phyloP scores from a whole-genome alignment of 2,888 invertebrate genomes.

The Troides oblongomaculatus region DNA sequence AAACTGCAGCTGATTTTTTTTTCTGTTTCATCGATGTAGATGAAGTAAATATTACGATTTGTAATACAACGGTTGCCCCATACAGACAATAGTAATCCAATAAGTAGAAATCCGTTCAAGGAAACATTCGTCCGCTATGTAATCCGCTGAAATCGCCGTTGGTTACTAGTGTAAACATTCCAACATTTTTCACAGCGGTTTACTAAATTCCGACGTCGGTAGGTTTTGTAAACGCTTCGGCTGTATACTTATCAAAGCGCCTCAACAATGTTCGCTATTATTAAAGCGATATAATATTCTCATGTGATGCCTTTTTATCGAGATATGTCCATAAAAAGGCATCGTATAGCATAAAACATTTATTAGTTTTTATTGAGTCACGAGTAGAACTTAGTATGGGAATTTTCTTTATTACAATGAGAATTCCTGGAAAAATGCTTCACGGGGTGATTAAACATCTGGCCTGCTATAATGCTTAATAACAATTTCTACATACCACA shows the following conservation, averaged over 20 bases:
- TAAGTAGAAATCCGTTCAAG: not conserved
- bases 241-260: not conserved
- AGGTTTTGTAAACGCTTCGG: slow-evolving; percentile 5
- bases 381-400: not conserved
- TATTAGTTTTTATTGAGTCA: not conserved
- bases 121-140: not conserved
- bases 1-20: not conserved
- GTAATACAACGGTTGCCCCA: not conserved
- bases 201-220: slow-evolving; percentile 4
- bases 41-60: not conserved
- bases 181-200: slow-evolving; percentile 4
- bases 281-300: not conserved
- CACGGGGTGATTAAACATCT: too few species aligned
- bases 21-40: not conserved
- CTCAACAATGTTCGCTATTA: not conserved
- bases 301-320: not conserved
- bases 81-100: not conserved
- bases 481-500: too few species aligned
- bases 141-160: slow-evolving; percentile 1
- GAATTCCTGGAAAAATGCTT: too few species aligned
- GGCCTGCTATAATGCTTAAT: too few species aligned
- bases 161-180: slow-evolving; percentile 7
- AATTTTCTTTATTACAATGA: too few species aligned
- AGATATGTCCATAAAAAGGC: not conserved
- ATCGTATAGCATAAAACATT: too few species aligned